phyloP scores from a whole-genome alignment of 2,113 vertebrate genomes.

The Elephantulus edwardii region DNA sequence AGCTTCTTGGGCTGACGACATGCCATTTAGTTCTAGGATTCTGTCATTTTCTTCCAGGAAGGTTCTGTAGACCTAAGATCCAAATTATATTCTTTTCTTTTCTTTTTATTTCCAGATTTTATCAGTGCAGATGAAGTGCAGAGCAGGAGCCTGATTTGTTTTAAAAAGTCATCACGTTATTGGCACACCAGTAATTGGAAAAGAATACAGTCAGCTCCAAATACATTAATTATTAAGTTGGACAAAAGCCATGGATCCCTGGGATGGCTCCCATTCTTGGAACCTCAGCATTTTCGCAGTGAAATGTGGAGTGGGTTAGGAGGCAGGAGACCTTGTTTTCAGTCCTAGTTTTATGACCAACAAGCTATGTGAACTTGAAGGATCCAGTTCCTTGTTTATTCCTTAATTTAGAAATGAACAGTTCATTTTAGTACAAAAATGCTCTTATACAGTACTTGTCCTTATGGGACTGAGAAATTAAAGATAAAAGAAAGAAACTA shows the following conservation, averaged over 20 bases:
- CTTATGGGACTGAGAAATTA: too few relatives aligned
- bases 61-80: not conserved
- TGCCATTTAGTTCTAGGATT: not conserved
- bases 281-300: not conserved
- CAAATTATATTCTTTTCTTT: conserved; percentile 26
- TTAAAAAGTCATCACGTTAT: not conserved
- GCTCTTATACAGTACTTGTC: too few relatives aligned
- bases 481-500: too few relatives aligned
- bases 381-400: not conserved
- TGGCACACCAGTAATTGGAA: not conserved
- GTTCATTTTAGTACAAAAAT: too few relatives aligned
- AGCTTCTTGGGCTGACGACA: not conserved
- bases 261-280: not conserved
- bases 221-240: conserved; percentile 14
- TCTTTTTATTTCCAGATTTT: conserved; percentile 33
- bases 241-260: not conserved
- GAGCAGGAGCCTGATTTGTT: not conserved
- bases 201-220: not conserved
- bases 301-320: not conserved
- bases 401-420: too few relatives aligned
- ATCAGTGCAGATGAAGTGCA: not conserved
- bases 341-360: not conserved
- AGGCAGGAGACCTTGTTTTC: too few relatives aligned
- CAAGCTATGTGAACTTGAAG: not conserved
- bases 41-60: not conserved